Conservation (phyloP, 1,140 invertebrate genomes). For the Zaprionus vittiger region DNA sequence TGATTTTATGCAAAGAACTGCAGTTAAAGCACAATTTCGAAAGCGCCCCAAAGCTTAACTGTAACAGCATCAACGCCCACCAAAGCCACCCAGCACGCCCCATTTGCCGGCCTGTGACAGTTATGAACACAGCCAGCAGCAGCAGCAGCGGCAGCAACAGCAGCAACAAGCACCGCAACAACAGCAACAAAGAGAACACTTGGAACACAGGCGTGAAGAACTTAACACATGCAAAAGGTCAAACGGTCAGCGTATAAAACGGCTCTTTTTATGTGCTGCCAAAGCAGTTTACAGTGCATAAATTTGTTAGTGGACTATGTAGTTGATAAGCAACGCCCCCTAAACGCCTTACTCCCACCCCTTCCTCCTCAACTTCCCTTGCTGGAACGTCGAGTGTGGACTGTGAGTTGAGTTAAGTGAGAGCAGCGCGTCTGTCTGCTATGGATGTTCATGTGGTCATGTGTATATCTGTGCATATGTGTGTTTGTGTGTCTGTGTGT, state of each 20-base stretch:
- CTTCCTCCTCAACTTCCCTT: background rate
- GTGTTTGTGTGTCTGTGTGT: slow-evolving; percentile 3
- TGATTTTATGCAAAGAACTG: slow-evolving; percentile 31
- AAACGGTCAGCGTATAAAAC: slow-evolving; percentile 73
- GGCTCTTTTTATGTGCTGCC: slow-evolving; percentile 69
- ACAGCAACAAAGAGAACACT: slow-evolving; percentile 13
- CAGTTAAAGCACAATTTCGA: slow-evolving; percentile 3
- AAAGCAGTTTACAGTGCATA: slow-evolving; percentile 62
- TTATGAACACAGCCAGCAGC: slow-evolving; percentile 54
- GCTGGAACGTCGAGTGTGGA: background rate
- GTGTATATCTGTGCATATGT: background rate
- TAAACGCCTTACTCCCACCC: background rate
- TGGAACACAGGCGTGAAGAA: slow-evolving; percentile 32
- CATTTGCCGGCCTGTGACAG: slow-evolving; percentile 70
- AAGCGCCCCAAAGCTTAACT: slow-evolving; percentile 34
- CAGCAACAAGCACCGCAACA: background rate
- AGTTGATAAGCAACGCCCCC: slow-evolving; percentile 66
- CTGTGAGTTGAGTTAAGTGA: slow-evolving; percentile 41
- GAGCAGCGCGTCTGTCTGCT: slow-evolving; percentile 34
- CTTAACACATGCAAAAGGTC: slow-evolving; percentile 60
- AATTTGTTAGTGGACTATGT: slow-evolving; percentile 59
- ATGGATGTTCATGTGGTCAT: slow-evolving; percentile 17
- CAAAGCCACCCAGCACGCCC: slow-evolving; percentile 66
- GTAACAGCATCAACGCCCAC: slow-evolving; percentile 37
- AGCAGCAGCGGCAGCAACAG: slow-evolving; percentile 11